Percentiles rank a stretch among this genome's conserved stretches.
Evolutionary conservation across 2,888 invertebrate genomes (phyloP).

Genomic region (Drosophila mulleri): DNA sequence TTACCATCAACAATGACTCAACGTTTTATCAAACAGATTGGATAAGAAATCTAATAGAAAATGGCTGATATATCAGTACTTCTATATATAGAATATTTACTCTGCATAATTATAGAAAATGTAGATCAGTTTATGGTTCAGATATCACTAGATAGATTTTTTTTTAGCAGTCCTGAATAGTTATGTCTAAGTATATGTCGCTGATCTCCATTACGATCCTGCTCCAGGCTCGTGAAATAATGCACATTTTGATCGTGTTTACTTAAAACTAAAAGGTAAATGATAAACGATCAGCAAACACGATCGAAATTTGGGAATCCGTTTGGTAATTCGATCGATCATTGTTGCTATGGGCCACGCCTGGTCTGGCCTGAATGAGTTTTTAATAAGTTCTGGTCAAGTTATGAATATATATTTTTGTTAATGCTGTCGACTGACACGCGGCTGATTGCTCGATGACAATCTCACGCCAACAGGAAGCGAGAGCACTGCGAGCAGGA

Average conservation of each 20-base stretch:
- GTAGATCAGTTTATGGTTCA: too few species aligned
- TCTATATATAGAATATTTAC: too few species aligned
- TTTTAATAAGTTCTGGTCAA: slow-evolving; percentile 63
- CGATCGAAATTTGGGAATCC: slow-evolving; percentile 1
- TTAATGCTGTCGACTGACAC: slow-evolving; percentile 29
- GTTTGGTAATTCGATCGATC: not conserved
- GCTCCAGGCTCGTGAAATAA: too few species aligned
- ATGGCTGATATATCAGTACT: not conserved
- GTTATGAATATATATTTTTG: slow-evolving; percentile 44
- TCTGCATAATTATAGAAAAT: not conserved
- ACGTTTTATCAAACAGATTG: too few species aligned
- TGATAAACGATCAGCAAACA: slow-evolving; percentile 6
- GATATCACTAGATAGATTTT: too few species aligned
- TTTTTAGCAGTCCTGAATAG: not conserved
- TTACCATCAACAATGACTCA: not conserved
- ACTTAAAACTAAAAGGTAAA: not conserved
- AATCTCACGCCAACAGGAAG: slow-evolving; percentile 54
- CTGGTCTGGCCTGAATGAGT: slow-evolving; percentile 59
- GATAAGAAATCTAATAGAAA: too few species aligned
- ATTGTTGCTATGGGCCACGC: slow-evolving; percentile 24
- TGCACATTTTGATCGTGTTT: not conserved
- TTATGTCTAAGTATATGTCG: not conserved
- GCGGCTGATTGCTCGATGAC: slow-evolving; percentile 68
- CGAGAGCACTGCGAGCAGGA: not conserved
- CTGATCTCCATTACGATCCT: not conserved